Evolutionary conservation across 2,113 vertebrate genomes (phyloP), one percentile per base, ranked within the genome.

Genomic region (Mola mola): DNA sequence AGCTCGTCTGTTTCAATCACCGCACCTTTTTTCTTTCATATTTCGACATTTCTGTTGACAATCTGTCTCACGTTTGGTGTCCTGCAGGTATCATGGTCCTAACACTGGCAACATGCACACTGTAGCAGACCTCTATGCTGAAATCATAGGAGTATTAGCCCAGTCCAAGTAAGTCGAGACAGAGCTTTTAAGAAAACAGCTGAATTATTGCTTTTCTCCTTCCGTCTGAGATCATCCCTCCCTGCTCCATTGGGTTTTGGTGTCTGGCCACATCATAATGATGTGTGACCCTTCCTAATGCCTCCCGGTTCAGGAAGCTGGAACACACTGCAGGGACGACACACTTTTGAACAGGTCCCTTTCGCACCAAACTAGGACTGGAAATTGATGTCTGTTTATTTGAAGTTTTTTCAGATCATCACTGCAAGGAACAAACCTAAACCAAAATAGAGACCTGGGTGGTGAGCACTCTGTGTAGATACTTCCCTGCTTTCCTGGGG

Each of bases 101-200:
- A 99, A 99, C 93, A 98, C 96, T 90, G 95, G 94, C 87, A 98
- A 98, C 88, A 97, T 98, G 96, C 96, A 98, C 85, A 98, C 98
- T 67, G 96, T 98, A 80, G 96, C 96, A 13, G 97, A 99, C 88
- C 92, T 99, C 15, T 99, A 99, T 73, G 97, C 97, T 38, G 97
- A 98, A 90, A 95, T 99, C 76, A 93, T 96, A 55, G 97, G 96
- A 16, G 96, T 98, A 28, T 83, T 99, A 85, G 96, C 97, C 41
- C 96, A 98, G 90, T 96, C 97, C 78, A 98, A 96, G 97, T 99
- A 91, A 93, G 96, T 44, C 3, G 28, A 56, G 34, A 59, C 13
- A 38, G 4, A 60, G 8, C 4, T 20, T 1, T 17, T 2, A 28
- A 22, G n/a, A n/a, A n/a, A n/a, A 29, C 28, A 5, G 28, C 28